Evolutionary conservation across 2,797 vertebrate species (phyloP).

Genomic region (Falco naumanni): DNA sequence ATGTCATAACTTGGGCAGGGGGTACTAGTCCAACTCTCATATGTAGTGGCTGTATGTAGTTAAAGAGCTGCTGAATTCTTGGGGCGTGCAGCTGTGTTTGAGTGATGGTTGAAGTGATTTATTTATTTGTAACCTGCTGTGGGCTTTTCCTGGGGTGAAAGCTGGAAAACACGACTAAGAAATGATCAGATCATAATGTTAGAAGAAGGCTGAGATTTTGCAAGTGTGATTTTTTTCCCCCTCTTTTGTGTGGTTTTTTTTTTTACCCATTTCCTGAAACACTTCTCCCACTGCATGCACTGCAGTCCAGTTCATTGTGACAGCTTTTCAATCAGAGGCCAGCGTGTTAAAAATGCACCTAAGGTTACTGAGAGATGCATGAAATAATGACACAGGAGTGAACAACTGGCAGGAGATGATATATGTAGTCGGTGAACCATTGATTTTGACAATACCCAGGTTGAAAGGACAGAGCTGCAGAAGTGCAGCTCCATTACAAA

Average conservation of each 20-base stretch:
- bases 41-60: neutral
- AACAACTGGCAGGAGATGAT: neutral
- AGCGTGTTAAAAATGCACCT: neutral
- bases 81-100: neutral
- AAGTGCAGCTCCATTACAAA: neutral
- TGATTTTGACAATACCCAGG: neutral
- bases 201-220: neutral
- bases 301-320: neutral
- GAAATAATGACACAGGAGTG: neutral
- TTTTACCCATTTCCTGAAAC: neutral
- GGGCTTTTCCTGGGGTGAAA: neutral
- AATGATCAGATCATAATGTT: neutral
- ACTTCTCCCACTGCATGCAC: neutral
- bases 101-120: neutral
- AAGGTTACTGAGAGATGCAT: neutral
- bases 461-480: neutral
- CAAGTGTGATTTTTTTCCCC: neutral
- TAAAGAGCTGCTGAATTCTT: neutral
- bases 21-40: neutral
- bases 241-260: too few relatives aligned
- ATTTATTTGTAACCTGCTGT: neutral
- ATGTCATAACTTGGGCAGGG: too few relatives aligned
- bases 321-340: neutral
- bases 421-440: neutral
- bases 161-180: neutral